phyloP scores from a whole-genome alignment of 2,113 vertebrate genomes.

The Taurulus bubalis region DNA sequence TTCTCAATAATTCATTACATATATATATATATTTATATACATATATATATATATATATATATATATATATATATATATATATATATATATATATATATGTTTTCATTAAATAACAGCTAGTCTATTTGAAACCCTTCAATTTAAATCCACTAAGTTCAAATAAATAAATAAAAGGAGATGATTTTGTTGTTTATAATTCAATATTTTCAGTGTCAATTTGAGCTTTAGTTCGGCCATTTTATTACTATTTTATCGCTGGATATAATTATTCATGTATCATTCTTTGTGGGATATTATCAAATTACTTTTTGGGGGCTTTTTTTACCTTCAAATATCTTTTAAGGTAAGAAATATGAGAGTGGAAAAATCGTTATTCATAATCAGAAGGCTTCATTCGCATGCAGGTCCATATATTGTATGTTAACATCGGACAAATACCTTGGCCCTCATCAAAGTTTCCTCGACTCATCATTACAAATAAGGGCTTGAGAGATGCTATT shows the following conservation, averaged over 20 bases:
- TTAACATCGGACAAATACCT: slow-evolving; percentile 15
- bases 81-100: no score
- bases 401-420: not conserved
- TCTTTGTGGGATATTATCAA: not conserved
- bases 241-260: not conserved
- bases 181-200: not conserved
- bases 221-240: not conserved
- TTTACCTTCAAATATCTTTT: not conserved
- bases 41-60: no score
- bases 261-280: not conserved
- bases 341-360: not conserved
- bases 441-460: slow-evolving; percentile 3
- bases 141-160: not conserved
- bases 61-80: no score
- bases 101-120: not conserved
- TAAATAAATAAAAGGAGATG: not conserved
- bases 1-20: not conserved
- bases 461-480: slow-evolving; percentile 33
- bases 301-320: not conserved
- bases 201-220: not conserved
- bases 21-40: no score
- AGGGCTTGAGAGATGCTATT: slow-evolving; percentile 22
- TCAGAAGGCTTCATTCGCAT: not conserved
- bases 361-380: not conserved
- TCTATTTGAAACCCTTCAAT: not conserved